A percentile compares a stretch with the other conserved stretches of the same genome.
Evolutionary conservation across 2,797 vertebrate genomes (phyloP).

Genomic region (Schizopygopsis malacanthus): DNA sequence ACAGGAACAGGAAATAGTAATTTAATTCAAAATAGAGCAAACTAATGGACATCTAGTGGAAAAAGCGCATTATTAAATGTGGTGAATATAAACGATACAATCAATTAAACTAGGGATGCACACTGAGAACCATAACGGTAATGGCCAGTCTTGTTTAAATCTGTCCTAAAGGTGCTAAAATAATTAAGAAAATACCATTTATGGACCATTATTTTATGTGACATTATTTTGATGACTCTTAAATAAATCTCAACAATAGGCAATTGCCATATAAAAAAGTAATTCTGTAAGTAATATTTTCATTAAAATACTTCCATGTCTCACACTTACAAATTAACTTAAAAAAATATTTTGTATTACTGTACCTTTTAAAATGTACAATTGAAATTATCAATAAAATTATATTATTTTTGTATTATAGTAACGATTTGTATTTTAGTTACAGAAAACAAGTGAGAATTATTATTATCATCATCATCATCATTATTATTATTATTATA

Average conservation of each 20-base stretch:
- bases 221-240: neutral
- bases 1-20: too few species aligned
- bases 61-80: neutral
- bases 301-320: neutral
- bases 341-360: neutral
- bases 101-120: neutral
- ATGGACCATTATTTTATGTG: neutral
- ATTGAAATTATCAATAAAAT: neutral
- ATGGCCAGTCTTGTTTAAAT: neutral
- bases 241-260: neutral
- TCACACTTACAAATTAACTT: neutral
- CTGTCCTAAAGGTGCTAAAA: neutral
- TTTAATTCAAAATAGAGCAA: neutral
- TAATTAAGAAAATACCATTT: neutral
- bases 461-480: neutral
- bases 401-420: neutral
- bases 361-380: neutral
- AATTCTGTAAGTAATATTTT: neutral
- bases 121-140: neutral
- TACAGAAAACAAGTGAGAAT: neutral
- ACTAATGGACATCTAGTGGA: neutral
- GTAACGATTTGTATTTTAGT: neutral
- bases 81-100: neutral
- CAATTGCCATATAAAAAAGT: neutral
- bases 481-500: neutral